phyloP scores from a whole-genome alignment of 2,113 vertebrate species.

The Mustelus asterias region DNA sequence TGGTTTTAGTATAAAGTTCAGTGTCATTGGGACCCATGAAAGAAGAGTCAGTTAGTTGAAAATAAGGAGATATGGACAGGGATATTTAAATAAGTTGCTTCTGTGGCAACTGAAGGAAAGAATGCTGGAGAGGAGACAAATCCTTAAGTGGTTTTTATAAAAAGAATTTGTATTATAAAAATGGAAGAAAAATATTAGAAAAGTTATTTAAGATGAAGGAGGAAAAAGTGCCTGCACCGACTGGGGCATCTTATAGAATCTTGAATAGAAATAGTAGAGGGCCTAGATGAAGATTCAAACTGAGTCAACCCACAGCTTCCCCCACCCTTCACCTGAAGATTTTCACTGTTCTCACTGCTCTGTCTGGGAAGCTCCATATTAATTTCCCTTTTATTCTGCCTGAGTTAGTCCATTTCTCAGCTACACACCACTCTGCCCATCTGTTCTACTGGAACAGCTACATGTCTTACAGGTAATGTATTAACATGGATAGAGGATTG shows the following conservation, averaged over 20 bases:
- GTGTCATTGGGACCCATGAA: not conserved
- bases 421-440: not conserved
- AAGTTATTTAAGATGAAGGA: too few species aligned
- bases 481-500: too few species aligned
- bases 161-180: not conserved
- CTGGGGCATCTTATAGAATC: too few species aligned
- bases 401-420: not conserved
- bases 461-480: too few species aligned
- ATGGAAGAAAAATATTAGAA: too few species aligned
- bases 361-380: not conserved
- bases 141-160: not conserved
- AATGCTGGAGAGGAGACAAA: not conserved
- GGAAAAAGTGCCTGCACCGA: too few species aligned
- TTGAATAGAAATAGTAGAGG: too few species aligned
- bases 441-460: not conserved
- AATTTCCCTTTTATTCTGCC: not conserved
- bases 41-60: not conserved
- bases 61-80: not conserved
- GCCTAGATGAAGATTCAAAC: too few species aligned
- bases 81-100: not conserved
- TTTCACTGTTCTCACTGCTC: not conserved
- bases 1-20: too few species aligned
- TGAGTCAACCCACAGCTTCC: not conserved
- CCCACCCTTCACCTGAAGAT: not conserved
- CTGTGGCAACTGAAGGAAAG: not conserved